phyloP scores from a whole-genome alignment of 1,140 invertebrate genomes.

The Papilio machaon region DNA sequence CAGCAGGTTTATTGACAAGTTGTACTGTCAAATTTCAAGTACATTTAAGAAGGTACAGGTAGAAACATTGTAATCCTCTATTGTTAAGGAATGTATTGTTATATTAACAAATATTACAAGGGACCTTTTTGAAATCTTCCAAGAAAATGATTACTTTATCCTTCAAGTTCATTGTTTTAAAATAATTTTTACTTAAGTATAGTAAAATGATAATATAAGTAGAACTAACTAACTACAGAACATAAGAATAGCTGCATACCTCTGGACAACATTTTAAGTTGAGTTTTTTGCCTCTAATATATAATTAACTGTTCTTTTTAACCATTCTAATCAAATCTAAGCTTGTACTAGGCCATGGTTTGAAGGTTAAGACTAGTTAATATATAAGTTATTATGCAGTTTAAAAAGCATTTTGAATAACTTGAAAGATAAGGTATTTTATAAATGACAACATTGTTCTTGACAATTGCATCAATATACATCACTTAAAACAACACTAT shows the following conservation, averaged over 20 bases:
- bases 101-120: background rate
- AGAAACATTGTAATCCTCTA: background rate
- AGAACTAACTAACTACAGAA: background rate
- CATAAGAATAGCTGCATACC: background rate
- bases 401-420: background rate
- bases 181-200: background rate
- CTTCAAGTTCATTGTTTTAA: background rate
- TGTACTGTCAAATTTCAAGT: background rate
- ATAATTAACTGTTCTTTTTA: background rate
- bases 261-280: background rate
- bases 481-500: constrained; percentile 39
- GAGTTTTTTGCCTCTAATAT: background rate
- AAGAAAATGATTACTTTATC: background rate
- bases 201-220: background rate
- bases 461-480: constrained; percentile 29
- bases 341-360: background rate
- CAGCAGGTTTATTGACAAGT: background rate
- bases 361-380: background rate
- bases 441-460: constrained; percentile 28
- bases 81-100: constrained; percentile 14
- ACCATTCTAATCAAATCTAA: background rate
- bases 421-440: background rate
- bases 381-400: background rate
- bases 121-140: background rate
- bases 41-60: background rate